Percentiles rank a stretch among this genome's conserved stretches.
Conservation (phyloP, 2,113 vertebrate species). For the Addax nasomaculatus region DNA sequence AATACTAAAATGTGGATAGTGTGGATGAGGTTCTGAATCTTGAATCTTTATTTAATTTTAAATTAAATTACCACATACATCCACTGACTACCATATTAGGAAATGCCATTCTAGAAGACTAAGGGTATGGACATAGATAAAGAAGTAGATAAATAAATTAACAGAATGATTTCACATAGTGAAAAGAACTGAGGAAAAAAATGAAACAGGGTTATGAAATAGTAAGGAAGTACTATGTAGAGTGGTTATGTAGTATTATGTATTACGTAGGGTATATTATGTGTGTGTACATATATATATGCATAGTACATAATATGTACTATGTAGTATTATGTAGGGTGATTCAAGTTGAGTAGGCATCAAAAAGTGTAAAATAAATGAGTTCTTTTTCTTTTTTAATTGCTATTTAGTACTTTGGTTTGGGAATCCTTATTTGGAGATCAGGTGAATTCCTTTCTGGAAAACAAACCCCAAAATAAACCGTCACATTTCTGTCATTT, state of each 20-base stretch:
- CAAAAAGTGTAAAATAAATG: slow-evolving; percentile 4
- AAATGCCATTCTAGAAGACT: not conserved
- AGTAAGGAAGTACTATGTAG: not conserved
- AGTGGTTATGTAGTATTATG: not conserved
- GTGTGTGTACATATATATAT: not conserved
- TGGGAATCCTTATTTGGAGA: not conserved
- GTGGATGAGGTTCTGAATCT: not conserved
- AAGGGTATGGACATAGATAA: not conserved
- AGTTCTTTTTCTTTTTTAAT: not conserved
- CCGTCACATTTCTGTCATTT: slow-evolving; percentile 36
- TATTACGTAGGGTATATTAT: not conserved
- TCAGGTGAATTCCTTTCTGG: not conserved
- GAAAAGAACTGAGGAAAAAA: not conserved
- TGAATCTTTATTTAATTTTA: slow-evolving; percentile 5
- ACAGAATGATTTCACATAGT: slow-evolving; percentile 4
- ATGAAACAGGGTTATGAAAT: not conserved
- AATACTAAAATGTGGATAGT: not conserved
- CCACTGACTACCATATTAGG: not conserved
- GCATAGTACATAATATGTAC: not conserved
- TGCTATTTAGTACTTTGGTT: not conserved
- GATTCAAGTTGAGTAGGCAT: not conserved
- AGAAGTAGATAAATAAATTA: not conserved
- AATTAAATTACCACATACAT: not conserved
- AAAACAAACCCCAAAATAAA: not conserved
- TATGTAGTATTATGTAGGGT: not conserved